Base-by-base conservation (phyloP, 2,797 vertebrate species). In the Urophycis tenuis region DNA sequence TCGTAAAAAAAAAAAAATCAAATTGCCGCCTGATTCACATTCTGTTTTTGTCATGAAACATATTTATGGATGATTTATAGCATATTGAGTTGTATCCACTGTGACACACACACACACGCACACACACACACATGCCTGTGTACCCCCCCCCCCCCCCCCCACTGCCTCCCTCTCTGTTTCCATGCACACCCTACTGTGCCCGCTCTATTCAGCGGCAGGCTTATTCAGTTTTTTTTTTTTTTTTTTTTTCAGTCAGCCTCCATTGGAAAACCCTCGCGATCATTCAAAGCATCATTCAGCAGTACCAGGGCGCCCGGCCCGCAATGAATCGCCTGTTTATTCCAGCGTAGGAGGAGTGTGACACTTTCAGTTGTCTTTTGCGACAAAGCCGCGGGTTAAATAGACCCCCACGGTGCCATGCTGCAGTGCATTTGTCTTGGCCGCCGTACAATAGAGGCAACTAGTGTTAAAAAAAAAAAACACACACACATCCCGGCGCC, bases 311-410 rank as follows among this genome's bases (percentile, higher is more conserved):
- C 81, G 75, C 80, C 85, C n/a, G n/a, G n/a, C 74, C 81, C 12
- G 91, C 87, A 92, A 92, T 92, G 87, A 87, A 33, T 3, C 83
- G 87, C 85, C 91, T 92, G 90, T 93, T 90, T 89, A 72, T 89
- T 91, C 91, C 82, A 89, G 70, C 75, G 79, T 74, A 74, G 77
- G 77, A 74, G 77, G 77, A 88, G 84, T 86, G 85, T 86, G 87
- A 88, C 87, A 89, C 91, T 84, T 89, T 85, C 88, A 83, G 78
- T 91, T 87, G 80, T 83, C 85, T 88, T 89, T 87, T 85, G 87
- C 83, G 83, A 85, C 88, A 84, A 86, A 87, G 32, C 22, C 35
- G 29, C 82, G 80, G 85, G 81, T 88, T 84, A 85, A 87, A 88
- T 85, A 78, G 81, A 82, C 81, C 72, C 67, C 78, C 74, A 82